phyloP scores from a whole-genome alignment of 2,888 invertebrate genomes.

The Amorpha juglandis region DNA sequence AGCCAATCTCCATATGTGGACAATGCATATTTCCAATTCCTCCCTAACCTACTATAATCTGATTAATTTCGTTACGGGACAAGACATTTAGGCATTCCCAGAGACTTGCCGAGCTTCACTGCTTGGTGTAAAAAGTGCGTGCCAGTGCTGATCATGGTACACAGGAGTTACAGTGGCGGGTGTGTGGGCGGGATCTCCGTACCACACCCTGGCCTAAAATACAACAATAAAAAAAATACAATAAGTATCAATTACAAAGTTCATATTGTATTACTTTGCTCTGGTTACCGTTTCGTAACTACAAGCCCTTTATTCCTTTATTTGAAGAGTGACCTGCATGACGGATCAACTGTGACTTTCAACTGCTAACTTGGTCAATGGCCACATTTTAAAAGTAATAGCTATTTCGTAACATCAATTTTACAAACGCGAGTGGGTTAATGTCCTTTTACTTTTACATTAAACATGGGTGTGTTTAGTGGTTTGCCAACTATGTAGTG shows the following conservation, averaged over 20 bases:
- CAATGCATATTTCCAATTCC: too few relatives aligned
- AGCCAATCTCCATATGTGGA: too few relatives aligned
- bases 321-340: constrained; percentile 48
- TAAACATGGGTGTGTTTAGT: neutral
- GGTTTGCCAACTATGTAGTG: neutral
- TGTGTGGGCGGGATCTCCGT: too few relatives aligned
- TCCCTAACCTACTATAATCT: too few relatives aligned
- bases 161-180: too few relatives aligned
- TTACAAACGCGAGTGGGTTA: constrained; percentile 2
- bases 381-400: constrained; percentile 18
- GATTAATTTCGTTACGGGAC: too few relatives aligned
- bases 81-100: too few relatives aligned
- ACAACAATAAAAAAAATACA: neutral
- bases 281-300: constrained; percentile 53
- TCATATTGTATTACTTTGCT: constrained; percentile 39
- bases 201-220: neutral
- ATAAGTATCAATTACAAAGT: constrained; percentile 20
- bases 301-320: constrained; percentile 51
- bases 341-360: constrained; percentile 46
- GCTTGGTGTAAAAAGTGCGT: too few relatives aligned
- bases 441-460: neutral
- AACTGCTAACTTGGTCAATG: constrained; percentile 22
- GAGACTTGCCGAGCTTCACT: too few relatives aligned
- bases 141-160: too few relatives aligned
- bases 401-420: constrained; percentile 2